phyloP scores from a whole-genome alignment of 2,797 vertebrate species.

The Gobio occitaniae region DNA sequence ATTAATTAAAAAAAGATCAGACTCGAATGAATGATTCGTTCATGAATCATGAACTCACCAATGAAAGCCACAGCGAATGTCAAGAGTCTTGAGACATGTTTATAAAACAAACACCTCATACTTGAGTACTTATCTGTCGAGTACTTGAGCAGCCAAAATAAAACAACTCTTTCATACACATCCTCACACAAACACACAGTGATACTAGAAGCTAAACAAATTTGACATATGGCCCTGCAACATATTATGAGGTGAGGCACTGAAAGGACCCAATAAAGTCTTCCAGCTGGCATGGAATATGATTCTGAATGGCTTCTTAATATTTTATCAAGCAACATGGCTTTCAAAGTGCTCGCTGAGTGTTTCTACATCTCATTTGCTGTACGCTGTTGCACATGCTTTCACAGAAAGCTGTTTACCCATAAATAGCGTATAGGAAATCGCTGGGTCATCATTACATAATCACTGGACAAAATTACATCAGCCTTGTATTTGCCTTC shows the following conservation, averaged over 20 bases:
- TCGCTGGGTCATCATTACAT: not conserved
- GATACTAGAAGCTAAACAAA: slow-evolving; percentile 38
- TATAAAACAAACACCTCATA: not conserved
- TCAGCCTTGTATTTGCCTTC: not conserved
- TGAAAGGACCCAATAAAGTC: not conserved
- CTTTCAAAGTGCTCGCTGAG: slow-evolving; percentile 43
- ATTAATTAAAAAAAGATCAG: not conserved
- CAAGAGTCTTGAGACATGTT: not conserved
- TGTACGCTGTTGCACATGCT: slow-evolving; percentile 25
- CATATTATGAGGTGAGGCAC: slow-evolving; percentile 13
- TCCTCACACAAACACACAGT: slow-evolving; percentile 3
- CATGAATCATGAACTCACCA: not conserved
- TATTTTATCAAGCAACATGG: slow-evolving; percentile 40
- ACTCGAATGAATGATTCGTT: not conserved
- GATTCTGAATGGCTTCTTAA: slow-evolving; percentile 27
- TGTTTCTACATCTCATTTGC: slow-evolving; percentile 36
- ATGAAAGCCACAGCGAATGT: not conserved
- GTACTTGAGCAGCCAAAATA: not conserved
- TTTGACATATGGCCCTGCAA: slow-evolving; percentile 3
- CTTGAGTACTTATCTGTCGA: not conserved
- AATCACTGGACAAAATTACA: not conserved
- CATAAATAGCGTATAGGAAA: not conserved
- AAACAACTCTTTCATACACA: slow-evolving; percentile 4
- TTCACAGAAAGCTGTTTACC: slow-evolving; percentile 27
- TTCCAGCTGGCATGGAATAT: not conserved